These are phyloP conservation scores for Ariopsis seemanni DNA, from an alignment of 2,113 vertebrate genomes.

Conservation along the genomic window DNA sequence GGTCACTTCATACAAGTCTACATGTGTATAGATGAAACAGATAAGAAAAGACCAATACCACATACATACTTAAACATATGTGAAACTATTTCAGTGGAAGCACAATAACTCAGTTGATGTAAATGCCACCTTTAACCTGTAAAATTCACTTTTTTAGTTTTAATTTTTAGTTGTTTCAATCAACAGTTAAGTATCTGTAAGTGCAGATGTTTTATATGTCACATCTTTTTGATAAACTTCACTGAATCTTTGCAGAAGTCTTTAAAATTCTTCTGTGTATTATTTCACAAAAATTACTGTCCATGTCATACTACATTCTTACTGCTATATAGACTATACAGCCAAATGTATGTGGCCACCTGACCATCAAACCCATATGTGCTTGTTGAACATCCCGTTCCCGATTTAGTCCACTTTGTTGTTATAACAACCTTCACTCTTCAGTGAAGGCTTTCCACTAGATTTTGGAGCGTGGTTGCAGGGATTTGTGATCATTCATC, in stretches of 20 bases:
- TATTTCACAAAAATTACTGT: not conserved
- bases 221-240: not conserved
- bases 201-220: not conserved
- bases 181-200: not conserved
- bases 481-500: too few relatives aligned
- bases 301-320: not conserved
- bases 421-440: not conserved
- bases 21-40: not conserved
- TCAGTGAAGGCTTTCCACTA: not conserved
- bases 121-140: not conserved
- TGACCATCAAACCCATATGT: not conserved
- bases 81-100: not conserved
- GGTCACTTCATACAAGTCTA: not conserved
- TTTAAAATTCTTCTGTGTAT: not conserved
- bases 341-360: not conserved
- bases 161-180: not conserved
- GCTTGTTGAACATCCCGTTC: not conserved
- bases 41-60: not conserved
- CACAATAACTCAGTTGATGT: not conserved
- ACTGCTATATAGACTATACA: not conserved
- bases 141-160: not conserved
- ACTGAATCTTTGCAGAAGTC: not conserved
- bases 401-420: not conserved
- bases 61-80: not conserved
- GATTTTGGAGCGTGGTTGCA: too few relatives aligned